Base-by-base conservation (phyloP, 2,888 invertebrate species). In the Amphimallon solstitiale region DNA sequence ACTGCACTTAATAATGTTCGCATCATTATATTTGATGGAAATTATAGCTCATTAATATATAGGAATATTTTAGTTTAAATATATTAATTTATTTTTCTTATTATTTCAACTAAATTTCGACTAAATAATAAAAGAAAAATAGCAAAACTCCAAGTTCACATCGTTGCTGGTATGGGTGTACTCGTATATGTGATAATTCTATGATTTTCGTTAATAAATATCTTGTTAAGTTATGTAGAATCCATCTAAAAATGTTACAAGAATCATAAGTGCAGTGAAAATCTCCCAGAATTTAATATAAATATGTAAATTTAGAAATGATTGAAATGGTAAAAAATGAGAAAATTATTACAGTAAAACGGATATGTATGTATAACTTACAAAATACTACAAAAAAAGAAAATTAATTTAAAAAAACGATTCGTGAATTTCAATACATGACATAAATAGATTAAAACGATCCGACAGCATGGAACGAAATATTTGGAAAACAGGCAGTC, bases 241-340 rank as follows among this genome's bases (percentile, higher is more conserved):
- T 38, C n/a, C 19, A 19, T 17, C n/a, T n/a, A n/a, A n/a, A 38
- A 19, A 54, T 54, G 5, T 7, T 3, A 1, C 5, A 37, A 52
- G n/a, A 4, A 37, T 56, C 43, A 23, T 23, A 40, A 2, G 43
- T 40, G 43, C 29, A 45, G 56, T n/a, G 15, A 35, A 54, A 64
- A 46, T 54, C 64, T 64, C 64, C 56, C 64, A 64, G 64, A 45
- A 56, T 64, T 56, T 37, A 52, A 43, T 43, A 19, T 48, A 29
- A 23, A 52, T 63, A 34, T 48, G 52, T 52, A 52, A 29, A 34
- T 29, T 35, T 15, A 17, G 17, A 35, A 34, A 7, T 17, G 51
- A 51, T 35, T 51, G 35, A 21, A n/a, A 7, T 29, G 23, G 21
- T 48, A 23, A 12, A 23, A 12, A 48, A 45, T 40, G 12, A 40